Conservation (phyloP, 2,888 invertebrate genomes). For the Seladonia tumulorum region DNA sequence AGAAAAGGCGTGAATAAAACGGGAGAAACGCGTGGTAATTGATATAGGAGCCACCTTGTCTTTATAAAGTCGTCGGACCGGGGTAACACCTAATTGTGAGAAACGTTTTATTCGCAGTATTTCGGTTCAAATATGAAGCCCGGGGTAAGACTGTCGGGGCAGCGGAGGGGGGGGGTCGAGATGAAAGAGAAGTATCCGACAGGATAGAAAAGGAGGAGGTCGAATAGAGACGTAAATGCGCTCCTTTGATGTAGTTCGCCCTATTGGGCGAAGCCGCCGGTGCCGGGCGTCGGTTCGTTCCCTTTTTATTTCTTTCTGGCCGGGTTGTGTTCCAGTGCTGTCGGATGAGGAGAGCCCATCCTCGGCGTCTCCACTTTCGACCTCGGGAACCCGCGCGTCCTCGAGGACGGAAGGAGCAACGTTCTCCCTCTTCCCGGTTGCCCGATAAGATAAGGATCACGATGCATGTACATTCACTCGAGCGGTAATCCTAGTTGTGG, state of each 20-base stretch:
- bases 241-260: conserved; percentile 68
- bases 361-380: conserved; percentile 28
- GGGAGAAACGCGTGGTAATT: no score
- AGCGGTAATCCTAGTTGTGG: conserved; percentile 55
- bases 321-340: conserved; percentile 10
- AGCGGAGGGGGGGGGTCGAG: background rate
- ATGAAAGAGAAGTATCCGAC: conserved; percentile 20
- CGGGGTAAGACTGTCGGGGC: conserved; percentile 8
- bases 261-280: conserved; percentile 52
- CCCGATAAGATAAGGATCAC: conserved; percentile 71
- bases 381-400: conserved; percentile 17
- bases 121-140: conserved; percentile 26
- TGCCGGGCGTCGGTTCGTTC: background rate
- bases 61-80: background rate
- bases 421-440: conserved; percentile 46
- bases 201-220: conserved; percentile 29
- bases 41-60: background rate
- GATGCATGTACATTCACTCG: conserved; percentile 62
- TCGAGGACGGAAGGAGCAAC: conserved; percentile 59
- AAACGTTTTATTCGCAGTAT: conserved; percentile 17
- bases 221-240: conserved; percentile 50
- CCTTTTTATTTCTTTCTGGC: conserved; percentile 32
- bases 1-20: background rate
- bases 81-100: conserved; percentile 6
- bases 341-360: conserved; percentile 30